Percentiles rank a stretch among this genome's conserved stretches.
These are phyloP conservation scores for Artibeus lituratus DNA, from an alignment of 2,797 vertebrate genomes.

Conservation along the genomic window DNA sequence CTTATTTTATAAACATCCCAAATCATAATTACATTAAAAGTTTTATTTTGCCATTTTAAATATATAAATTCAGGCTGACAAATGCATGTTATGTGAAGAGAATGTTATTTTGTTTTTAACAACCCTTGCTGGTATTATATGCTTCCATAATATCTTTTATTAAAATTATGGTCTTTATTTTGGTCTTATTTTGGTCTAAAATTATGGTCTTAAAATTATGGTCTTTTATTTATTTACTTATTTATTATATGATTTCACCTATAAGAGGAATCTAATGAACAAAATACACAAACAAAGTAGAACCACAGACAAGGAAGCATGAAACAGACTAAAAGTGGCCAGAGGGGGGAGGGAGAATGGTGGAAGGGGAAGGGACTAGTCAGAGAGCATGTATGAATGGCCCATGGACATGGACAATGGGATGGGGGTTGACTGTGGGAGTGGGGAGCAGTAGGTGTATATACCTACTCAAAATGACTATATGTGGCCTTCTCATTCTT, in stretches of 20 bases:
- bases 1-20: neutral
- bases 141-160: neutral
- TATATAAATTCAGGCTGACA: neutral
- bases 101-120: neutral
- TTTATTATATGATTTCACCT: too few species aligned
- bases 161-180: neutral
- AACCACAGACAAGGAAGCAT: too few species aligned
- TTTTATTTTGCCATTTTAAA: slow-evolving; percentile 28
- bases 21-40: neutral
- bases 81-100: neutral
- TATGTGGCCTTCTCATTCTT: neutral
- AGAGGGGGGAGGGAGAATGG: too few species aligned
- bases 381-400: too few species aligned
- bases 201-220: too few species aligned
- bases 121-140: neutral
- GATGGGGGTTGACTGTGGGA: too few species aligned
- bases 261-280: too few species aligned
- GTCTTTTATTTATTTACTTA: neutral
- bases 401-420: too few species aligned
- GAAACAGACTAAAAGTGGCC: too few species aligned
- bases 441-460: neutral
- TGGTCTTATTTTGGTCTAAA: too few species aligned
- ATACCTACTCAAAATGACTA: neutral
- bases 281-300: too few species aligned
- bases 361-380: too few species aligned